Base-by-base conservation (phyloP, 2,888 invertebrate species). In the Loripinus fragilis region DNA sequence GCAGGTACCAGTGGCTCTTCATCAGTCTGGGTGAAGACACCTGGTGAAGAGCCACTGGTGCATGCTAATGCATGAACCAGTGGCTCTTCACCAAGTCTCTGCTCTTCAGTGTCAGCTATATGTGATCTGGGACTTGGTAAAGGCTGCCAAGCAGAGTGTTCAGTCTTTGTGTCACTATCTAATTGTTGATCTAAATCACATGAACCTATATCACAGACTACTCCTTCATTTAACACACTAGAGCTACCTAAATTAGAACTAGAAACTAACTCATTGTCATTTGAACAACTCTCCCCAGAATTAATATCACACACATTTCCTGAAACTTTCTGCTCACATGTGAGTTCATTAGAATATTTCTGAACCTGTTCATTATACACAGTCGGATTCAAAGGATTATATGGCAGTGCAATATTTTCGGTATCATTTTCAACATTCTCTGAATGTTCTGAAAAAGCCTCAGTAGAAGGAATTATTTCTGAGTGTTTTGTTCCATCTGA, bases 321-420 rank as follows among this genome's bases (percentile, higher is more conserved):
- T 7, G 2, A 10, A 8, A 12, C 5, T 20, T 35, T 65, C 23
- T 38, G 25, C 3, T 2, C 15, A 12, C 15, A 3, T 15, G 12
- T 3, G 5, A 35, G 12, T n/a, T 41, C 67, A 38, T 28, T 28
- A 5, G 42, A 17, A 33, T 23, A 41, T 23, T 41, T 20, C 42
- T 41, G 30, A 67, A 28, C 23, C 12, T 38, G 20, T 67, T 67
- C 67, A 23, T n/a, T 28, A 67, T 67, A 67, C 23, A 25, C 25
- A 17, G 67, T 67, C n/a, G 67, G 67, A 67, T 10, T 41, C 20
- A 67, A n/a, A 30, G 67, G 67, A 67, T 67, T 67, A 23, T 67
- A 67, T 45, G 45, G 67, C 42, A 67, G 10, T 1, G 7, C 10
- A 28, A 28, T 17, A 28, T 8, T 5, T 7, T 33, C 15, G 2